Evolutionary conservation across 2,797 vertebrate species (phyloP), one percentile per base, ranked within the genome.

Genomic region (Eulemur albifrons): DNA sequence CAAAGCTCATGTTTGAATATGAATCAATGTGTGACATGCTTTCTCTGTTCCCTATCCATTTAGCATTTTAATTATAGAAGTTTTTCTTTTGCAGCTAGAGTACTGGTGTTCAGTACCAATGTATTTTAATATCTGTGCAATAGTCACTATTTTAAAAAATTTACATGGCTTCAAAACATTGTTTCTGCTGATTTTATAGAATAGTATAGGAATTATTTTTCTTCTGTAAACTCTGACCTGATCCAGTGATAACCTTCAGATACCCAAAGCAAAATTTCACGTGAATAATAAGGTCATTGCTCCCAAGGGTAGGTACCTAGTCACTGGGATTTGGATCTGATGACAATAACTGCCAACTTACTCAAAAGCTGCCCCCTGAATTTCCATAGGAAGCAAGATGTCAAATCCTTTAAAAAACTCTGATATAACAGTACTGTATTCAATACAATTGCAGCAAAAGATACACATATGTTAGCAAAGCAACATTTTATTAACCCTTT

Each of bases 21-120:
- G 92, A 97, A 88, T 93, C 73, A 93, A 92, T 48, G n/a, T 89
- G 50, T 85, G 77, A 82, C 18, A 89, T 94, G 38, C 43, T 89
- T 94, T 95, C 48, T 94, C 67, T 21, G 70, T n/a, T 94, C 50
- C 73, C 12, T 85, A 85, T 81, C 69, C 54, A 85, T 67, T 95
- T 77, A 96, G 67, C 80, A 95, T 92, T 93, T 96, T 92, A 93
- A 93, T 92, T 73, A 59, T 45, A 94, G 35, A 43, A 90, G 23
- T 92, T 89, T 93, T 96, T 50, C 30, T 82, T 95, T 96, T 91
- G 38, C 25, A 79, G 27, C n/a, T 38, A 95, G 21, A 20, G 35
- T 43, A 83, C 45, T 86, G 77, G 75, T 85, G 23, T 94, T 91
- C 27, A 86, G 30, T 80, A 93, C 23, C 21, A 82, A 88, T n/a